Evolutionary conservation across 2,888 invertebrate species (phyloP).

Genomic region (Chesias legatella): DNA sequence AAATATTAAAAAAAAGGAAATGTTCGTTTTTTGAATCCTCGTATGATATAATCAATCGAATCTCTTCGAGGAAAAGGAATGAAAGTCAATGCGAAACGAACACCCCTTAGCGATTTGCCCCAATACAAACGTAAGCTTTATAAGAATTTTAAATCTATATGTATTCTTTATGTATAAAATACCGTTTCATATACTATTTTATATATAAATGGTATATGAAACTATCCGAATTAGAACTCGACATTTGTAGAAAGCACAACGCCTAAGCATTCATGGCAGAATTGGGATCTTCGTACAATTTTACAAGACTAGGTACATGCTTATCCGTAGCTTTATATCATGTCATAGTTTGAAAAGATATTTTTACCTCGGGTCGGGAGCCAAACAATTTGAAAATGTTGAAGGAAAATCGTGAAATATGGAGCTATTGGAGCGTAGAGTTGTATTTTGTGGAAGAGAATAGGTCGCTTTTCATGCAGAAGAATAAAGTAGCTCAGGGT

Average conservation of each 20-base stretch:
- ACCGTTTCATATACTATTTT: no score
- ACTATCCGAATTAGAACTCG: no score
- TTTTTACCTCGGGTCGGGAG: slow-evolving; percentile 17
- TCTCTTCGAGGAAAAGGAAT: no score
- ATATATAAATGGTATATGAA: no score
- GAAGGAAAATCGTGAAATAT: slow-evolving; percentile 16
- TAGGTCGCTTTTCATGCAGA: slow-evolving; percentile 2
- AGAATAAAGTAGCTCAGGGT: background rate
- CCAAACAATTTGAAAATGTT: slow-evolving; percentile 16
- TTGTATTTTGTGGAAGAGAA: slow-evolving; percentile 9
- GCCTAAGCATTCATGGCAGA: background rate
- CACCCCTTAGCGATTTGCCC: no score
- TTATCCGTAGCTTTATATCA: slow-evolving; percentile 15
- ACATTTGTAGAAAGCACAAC: background rate
- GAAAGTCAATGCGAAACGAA: no score
- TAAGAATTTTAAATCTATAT: no score
- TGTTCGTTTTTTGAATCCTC: no score
- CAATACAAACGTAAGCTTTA: no score
- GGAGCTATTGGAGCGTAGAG: slow-evolving; percentile 8
- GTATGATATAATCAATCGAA: no score
- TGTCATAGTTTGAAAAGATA: slow-evolving; percentile 18
- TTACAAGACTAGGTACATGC: slow-evolving; percentile 1
- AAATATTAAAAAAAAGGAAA: no score
- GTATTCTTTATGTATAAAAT: no score
- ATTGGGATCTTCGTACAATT: slow-evolving; percentile 4